Evolutionary conservation across 92 coral and sea anemone genomes (phyloP), one percentile per base, ranked within the genome.

Genomic region (Parazoanthus atlanticus): DNA sequence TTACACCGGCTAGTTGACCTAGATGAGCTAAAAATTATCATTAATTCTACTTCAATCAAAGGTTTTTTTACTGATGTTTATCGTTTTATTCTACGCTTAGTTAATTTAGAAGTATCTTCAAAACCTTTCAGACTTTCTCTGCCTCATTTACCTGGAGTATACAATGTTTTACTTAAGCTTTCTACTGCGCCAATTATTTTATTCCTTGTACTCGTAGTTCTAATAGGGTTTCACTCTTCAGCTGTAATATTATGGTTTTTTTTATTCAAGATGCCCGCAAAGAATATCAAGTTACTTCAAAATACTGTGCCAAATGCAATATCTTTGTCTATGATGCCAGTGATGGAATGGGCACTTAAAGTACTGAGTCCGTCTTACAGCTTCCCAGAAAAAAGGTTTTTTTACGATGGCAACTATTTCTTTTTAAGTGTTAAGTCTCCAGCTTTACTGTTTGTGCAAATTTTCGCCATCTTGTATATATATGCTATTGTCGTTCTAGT

Each of bases 341-440:
- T 80, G 72, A 13, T 80, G 72, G 43, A 47, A 12, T 80, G 84
- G 84, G 72, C 84, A 56, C n/a, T 80, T 33, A 54, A 80, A 25
- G 26, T 80, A 32, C 25, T 80, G 16, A 80, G 69, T 36, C 84
- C 84, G 15, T 80, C 84, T 8, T 54, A 80, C 84, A 15, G 25
- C 19, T 17, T 80, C 11, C 7, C 16, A 6, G 41, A 56, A 0
- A 34, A 6, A 8, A 78, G 64, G 84, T 80, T 80, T 46, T 80
- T 49, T 61, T 80, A 80, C 84, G 67, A 80, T 32, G 84, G 71
- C 19, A 80, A 80, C 70, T 2, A 28, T 33, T 80, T 54, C 84
- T 80, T 7, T 52, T 54, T 80, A 0, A 54, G 65, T 38, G 3
- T 16, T 8, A 80, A 23, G 38, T 52, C 70, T 5, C 2, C 2